Conservation (phyloP, 2,888 invertebrate species). For the Leucoptera coffeella region DNA sequence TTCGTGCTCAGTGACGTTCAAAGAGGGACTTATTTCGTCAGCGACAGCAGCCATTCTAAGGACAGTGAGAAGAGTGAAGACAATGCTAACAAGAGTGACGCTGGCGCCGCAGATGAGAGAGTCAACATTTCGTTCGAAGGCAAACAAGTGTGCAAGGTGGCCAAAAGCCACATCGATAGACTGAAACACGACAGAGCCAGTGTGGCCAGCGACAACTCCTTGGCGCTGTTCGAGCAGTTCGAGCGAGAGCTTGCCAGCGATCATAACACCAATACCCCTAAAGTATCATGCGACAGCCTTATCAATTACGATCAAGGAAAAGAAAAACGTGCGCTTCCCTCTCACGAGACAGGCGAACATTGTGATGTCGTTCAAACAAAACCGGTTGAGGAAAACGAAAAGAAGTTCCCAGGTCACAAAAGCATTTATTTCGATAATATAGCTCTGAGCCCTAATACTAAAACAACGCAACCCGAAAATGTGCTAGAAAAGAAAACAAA, state of each 20-base stretch:
- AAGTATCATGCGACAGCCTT: neutral
- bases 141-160: slow-evolving; percentile 7
- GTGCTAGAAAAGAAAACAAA: too few species aligned
- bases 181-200: neutral
- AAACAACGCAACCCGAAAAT: too few species aligned
- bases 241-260: slow-evolving; percentile 1
- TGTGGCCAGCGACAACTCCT: neutral
- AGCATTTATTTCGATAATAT: too few species aligned
- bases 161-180: slow-evolving; percentile 10
- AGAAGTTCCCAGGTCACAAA: too few species aligned
- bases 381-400: too few species aligned
- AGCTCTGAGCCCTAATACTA: too few species aligned
- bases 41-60: too few species aligned
- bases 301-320: too few species aligned
- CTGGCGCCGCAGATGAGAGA: too few species aligned
- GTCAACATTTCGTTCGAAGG: slow-evolving; percentile 3
- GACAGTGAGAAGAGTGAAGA: slow-evolving; percentile 8
- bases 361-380: too few species aligned
- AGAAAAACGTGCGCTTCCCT: slow-evolving; percentile 17
- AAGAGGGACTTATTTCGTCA: too few species aligned
- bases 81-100: slow-evolving; percentile 9
- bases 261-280: slow-evolving; percentile 10
- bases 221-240: slow-evolving; percentile 1
- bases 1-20: too few species aligned
- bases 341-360: slow-evolving; percentile 3